Evolutionary conservation across 2,888 invertebrate species (phyloP).

Genomic region (Hyposoter dolosus): DNA sequence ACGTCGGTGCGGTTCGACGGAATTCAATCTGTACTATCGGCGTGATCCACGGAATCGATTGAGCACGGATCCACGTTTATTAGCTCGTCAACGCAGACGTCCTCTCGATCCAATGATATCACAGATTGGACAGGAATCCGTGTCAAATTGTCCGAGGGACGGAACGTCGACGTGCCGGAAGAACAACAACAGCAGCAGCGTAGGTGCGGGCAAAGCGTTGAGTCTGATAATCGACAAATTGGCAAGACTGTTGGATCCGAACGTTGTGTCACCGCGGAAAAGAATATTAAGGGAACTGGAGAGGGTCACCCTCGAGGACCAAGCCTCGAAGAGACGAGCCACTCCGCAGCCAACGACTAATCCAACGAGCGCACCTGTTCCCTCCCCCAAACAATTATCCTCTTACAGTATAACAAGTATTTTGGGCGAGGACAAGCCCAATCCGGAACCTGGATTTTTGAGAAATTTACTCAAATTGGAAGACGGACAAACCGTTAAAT

Average conservation of each 20-base stretch:
- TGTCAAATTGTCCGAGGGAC: constrained; percentile 71
- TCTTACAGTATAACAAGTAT: constrained; percentile 95
- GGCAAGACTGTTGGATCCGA: constrained; percentile 83
- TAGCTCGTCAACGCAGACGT: constrained; percentile 88
- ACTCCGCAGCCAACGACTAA: constrained; percentile 79
- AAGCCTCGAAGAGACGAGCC: constrained; percentile 87
- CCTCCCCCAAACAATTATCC: constrained; percentile 86
- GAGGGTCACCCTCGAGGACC: constrained; percentile 90
- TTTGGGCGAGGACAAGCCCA: constrained; percentile 88
- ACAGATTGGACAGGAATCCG: constrained; percentile 73
- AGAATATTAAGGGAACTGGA: constrained; percentile 93
- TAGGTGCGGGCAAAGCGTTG: constrained; percentile 78
- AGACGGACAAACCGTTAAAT: constrained; percentile 81
- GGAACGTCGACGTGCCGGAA: constrained; percentile 60
- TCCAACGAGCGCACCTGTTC: constrained; percentile 72
- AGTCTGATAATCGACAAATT: constrained; percentile 82
- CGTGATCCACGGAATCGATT: constrained; percentile 85
- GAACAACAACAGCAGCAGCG: constrained; percentile 53
- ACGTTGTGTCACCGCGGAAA: constrained; percentile 93
- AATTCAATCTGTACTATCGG: constrained; percentile 90
- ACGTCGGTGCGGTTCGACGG: constrained; percentile 90
- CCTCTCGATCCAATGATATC: constrained; percentile 87
- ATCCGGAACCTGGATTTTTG: constrained; percentile 83
- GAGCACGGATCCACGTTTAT: constrained; percentile 85
- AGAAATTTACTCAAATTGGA: constrained; percentile 82